These are phyloP conservation scores for Agrochola circellaris DNA, from an alignment of 2,888 invertebrate species.

Conservation along the genomic window DNA sequence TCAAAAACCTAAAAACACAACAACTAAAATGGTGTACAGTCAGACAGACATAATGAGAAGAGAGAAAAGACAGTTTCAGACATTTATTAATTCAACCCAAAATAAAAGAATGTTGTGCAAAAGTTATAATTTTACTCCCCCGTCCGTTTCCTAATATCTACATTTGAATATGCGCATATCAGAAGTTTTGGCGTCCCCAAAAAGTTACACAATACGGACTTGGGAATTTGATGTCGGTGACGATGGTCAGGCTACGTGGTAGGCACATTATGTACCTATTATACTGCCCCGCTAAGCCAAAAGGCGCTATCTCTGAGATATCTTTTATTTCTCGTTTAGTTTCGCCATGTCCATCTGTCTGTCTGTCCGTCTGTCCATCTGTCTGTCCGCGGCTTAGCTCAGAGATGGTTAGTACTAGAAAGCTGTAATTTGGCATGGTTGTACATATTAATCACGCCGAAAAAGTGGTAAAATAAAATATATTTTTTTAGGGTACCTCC, in stretches of 20 bases:
- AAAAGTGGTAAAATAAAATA: too few relatives aligned
- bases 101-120: conserved; percentile 24
- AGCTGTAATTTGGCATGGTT: too few relatives aligned
- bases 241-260: conserved; percentile 21
- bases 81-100: conserved; percentile 19
- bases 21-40: background rate
- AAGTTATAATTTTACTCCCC: conserved; percentile 46
- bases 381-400: too few relatives aligned
- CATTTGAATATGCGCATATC: conserved; percentile 53
- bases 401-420: too few relatives aligned
- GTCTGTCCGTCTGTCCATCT: too few relatives aligned
- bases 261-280: too few relatives aligned
- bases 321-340: too few relatives aligned
- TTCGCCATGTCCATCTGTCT: too few relatives aligned
- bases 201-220: conserved; percentile 57
- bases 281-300: too few relatives aligned
- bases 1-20: background rate
- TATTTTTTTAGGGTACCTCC: too few relatives aligned
- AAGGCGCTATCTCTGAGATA: too few relatives aligned
- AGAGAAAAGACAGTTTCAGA: background rate
- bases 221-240: conserved; percentile 30
- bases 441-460: too few relatives aligned
- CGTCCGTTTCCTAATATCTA: conserved; percentile 37
- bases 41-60: background rate
- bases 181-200: conserved; percentile 47